A percentile compares a stretch with the other conserved stretches of the same genome.
Evolutionary conservation across 2,888 invertebrate species (phyloP).

Genomic region (Stenotaenia linearis): DNA sequence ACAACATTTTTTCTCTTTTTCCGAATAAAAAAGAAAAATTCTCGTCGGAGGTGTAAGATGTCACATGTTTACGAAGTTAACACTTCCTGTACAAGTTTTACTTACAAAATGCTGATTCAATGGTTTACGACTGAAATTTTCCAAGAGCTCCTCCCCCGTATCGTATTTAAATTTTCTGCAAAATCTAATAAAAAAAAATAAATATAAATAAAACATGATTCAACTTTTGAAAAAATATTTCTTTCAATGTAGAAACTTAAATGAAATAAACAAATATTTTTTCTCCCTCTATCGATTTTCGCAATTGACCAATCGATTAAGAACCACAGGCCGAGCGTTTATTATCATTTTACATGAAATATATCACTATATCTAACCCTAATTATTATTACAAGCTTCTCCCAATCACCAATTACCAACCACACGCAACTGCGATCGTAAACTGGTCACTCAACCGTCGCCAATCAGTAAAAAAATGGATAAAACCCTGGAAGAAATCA

Average conservation of each 20-base stretch:
- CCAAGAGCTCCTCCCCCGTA: no score
- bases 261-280: no score
- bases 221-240: no score
- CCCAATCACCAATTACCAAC: not conserved
- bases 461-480: not conserved
- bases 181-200: no score
- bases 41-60: no score
- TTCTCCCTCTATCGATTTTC: no score
- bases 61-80: not conserved
- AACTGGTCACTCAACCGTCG: not conserved
- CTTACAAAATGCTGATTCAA: not conserved
- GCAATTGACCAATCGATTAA: slow-evolving; percentile 5
- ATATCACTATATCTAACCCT: not conserved
- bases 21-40: not conserved
- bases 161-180: no score
- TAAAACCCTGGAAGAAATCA: not conserved
- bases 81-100: not conserved
- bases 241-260: no score
- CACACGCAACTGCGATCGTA: not conserved
- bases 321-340: not conserved
- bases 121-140: no score
- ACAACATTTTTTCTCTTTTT: not conserved
- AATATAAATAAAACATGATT: no score
- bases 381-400: not conserved
- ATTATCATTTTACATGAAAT: not conserved